Evolutionary conservation across 2,888 invertebrate species (phyloP).

Genomic region (Chymomyza procnemis): DNA sequence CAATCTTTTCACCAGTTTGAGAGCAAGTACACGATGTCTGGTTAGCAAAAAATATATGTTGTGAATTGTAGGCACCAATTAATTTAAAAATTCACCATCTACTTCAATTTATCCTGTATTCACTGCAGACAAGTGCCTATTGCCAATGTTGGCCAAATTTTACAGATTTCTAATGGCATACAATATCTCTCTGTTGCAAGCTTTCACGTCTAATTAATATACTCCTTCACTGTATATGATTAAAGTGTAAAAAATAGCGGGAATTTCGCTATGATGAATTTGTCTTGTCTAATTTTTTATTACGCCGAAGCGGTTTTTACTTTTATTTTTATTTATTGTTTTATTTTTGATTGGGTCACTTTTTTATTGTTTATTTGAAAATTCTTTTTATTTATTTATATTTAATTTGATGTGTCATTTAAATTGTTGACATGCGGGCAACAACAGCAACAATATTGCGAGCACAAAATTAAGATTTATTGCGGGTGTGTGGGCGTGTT

Average conservation of each 20-base stretch:
- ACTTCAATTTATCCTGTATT: too few relatives aligned
- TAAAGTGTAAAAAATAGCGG: background rate
- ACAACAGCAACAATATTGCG: constrained; percentile 1
- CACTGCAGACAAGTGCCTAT: too few relatives aligned
- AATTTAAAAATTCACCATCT: too few relatives aligned
- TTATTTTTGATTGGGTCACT: background rate
- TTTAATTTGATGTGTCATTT: constrained; percentile 68
- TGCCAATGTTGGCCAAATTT: too few relatives aligned
- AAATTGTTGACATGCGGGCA: constrained; percentile 43
- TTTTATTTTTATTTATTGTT: constrained; percentile 53
- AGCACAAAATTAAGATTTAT: constrained; percentile 62
- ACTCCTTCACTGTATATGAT: constrained; percentile 5
- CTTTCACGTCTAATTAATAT: constrained; percentile 9
- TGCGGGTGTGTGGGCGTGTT: constrained; percentile 47
- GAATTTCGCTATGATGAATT: constrained; percentile 11
- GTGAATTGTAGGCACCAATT: too few relatives aligned
- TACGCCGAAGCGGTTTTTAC: constrained; percentile 29
- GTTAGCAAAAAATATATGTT: too few relatives aligned
- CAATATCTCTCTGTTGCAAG: background rate
- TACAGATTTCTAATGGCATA: too few relatives aligned
- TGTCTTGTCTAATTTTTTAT: constrained; percentile 50
- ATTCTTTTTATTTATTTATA: constrained; percentile 50
- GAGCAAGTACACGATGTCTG: too few relatives aligned
- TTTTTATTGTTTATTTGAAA: constrained; percentile 14
- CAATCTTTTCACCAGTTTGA: too few relatives aligned